Percentiles rank a stretch among this genome's conserved stretches.
Conservation (phyloP, 2,797 vertebrate species). For the Sebastes itinus region DNA sequence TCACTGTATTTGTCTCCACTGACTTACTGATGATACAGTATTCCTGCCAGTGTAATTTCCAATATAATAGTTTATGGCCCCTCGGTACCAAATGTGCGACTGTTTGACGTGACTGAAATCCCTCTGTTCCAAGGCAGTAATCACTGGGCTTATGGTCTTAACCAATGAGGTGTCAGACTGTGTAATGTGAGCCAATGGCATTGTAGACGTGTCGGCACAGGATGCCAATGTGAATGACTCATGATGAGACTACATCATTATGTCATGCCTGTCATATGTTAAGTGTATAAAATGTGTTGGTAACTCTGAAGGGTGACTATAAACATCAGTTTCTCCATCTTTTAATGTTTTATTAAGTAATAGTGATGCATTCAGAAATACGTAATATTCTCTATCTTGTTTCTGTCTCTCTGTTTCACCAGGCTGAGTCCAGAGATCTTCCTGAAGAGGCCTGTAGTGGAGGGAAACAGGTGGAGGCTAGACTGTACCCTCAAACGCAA, state of each 20-base stretch:
- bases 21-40: not conserved
- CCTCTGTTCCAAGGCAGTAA: conserved; percentile 39
- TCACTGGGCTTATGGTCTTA: conserved; percentile 49
- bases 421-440: conserved; percentile 99
- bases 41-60: conserved; percentile 9
- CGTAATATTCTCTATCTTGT: not conserved
- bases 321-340: not conserved
- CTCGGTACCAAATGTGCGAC: not conserved
- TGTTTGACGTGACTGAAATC: conserved; percentile 31
- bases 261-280: conserved; percentile 24
- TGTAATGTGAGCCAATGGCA: conserved; percentile 38
- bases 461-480: conserved; percentile 96
- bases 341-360: not conserved
- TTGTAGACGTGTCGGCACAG: conserved; percentile 22
- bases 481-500: conserved; percentile 95
- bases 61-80: conserved; percentile 17
- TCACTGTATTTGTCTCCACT: not conserved
- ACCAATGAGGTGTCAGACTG: conserved; percentile 42
- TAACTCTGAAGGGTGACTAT: not conserved
- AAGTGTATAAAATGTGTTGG: not conserved
- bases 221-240: conserved; percentile 40
- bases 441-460: conserved; percentile 95
- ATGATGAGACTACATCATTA: conserved; percentile 33
- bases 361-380: not conserved
- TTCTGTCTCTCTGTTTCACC: not conserved